phyloP scores from a whole-genome alignment of 2,888 invertebrate genomes.

The Stenurella melanura region DNA sequence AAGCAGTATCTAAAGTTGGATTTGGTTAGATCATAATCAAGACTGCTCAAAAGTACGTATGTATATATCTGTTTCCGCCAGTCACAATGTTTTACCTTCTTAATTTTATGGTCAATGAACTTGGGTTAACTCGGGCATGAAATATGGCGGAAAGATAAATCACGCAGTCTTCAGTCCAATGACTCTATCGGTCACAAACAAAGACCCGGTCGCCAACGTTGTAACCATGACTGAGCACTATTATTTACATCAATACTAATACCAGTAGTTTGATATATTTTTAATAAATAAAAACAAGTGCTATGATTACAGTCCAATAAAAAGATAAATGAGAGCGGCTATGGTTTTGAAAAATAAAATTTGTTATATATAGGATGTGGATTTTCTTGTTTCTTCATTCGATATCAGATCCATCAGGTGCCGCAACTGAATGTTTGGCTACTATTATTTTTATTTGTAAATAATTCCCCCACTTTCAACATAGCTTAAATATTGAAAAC shows the following conservation, averaged over 20 bases:
- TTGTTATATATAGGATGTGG: too few relatives aligned
- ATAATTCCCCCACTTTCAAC: too few relatives aligned
- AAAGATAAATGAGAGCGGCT: too few relatives aligned
- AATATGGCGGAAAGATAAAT: background rate
- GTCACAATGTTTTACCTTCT: background rate
- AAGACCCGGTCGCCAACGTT: background rate
- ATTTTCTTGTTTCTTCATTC: too few relatives aligned
- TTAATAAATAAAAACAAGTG: background rate
- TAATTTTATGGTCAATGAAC: background rate
- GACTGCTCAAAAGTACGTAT: background rate
- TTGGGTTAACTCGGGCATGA: background rate
- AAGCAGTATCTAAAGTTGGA: too few relatives aligned
- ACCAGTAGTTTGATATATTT: background rate
- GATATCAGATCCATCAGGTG: too few relatives aligned
- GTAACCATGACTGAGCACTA: background rate
- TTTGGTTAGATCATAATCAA: background rate
- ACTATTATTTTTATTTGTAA: too few relatives aligned
- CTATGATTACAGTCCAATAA: background rate
- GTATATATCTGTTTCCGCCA: background rate
- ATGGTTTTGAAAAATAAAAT: too few relatives aligned
- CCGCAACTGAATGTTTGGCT: too few relatives aligned
- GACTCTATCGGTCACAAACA: background rate
- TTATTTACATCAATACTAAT: background rate
- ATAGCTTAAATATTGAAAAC: too few relatives aligned
- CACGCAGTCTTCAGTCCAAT: slow-evolving; percentile 4